phyloP scores from a whole-genome alignment of 64 coral and sea anemone species.

The Cladopsammia gracilis region DNA sequence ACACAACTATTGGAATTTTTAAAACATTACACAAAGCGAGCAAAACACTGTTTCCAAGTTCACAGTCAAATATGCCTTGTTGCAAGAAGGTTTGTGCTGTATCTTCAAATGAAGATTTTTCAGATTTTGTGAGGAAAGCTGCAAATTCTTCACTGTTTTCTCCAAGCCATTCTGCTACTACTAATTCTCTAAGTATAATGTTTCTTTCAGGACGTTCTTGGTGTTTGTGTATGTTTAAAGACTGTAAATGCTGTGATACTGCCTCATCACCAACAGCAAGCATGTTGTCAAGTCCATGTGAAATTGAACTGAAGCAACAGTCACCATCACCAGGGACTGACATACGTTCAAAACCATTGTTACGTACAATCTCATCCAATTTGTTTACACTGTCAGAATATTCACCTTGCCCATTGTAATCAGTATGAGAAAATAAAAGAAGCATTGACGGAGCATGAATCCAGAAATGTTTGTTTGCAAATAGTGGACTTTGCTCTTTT shows the following conservation, averaged over 20 bases:
- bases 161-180: slow-evolving; percentile 52
- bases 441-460: slow-evolving; percentile 55
- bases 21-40: slow-evolving; percentile 47
- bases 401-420: slow-evolving; percentile 13
- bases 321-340: slow-evolving; percentile 52
- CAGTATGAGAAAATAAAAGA: slow-evolving; percentile 40
- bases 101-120: slow-evolving; percentile 31
- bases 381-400: slow-evolving; percentile 22
- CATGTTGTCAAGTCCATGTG: slow-evolving; percentile 20
- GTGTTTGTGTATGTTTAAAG: slow-evolving; percentile 35
- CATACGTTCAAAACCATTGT: slow-evolving; percentile 45
- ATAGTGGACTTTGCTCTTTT: slow-evolving; percentile 29
- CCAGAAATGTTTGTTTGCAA: slow-evolving; percentile 55
- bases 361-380: slow-evolving; percentile 40
- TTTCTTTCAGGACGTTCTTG: slow-evolving; percentile 27
- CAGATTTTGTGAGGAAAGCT: background rate
- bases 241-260: slow-evolving; percentile 22
- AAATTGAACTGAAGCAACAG: slow-evolving; percentile 33
- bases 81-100: slow-evolving; percentile 19
- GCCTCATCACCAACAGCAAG: slow-evolving; percentile 27
- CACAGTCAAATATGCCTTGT: slow-evolving; percentile 27
- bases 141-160: slow-evolving; percentile 53
- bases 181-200: slow-evolving; percentile 32
- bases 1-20: slow-evolving; percentile 54
- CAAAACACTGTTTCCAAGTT: slow-evolving; percentile 43